Evolutionary conservation across 2,888 invertebrate genomes (phyloP), one percentile per base, ranked within the genome.

Genomic region (Brassicogethes aeneus): DNA sequence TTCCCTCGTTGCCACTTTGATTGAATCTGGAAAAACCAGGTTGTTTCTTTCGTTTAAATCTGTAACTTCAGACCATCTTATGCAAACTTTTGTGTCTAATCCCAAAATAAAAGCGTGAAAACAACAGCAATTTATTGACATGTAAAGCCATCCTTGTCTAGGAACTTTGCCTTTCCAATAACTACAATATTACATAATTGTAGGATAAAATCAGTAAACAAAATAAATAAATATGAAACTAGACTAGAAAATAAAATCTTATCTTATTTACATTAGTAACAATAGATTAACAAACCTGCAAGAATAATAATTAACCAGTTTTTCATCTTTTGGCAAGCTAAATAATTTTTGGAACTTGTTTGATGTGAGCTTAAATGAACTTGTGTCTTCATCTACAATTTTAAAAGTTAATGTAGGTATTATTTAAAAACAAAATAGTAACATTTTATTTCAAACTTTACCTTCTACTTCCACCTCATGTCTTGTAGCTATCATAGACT

Each of bases 51-150:
- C 82, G 40, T 80, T 80, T 15, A 90, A 70, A 55, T 82, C 87
- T 1, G 83, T 84, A 39, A 94, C 85, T 60, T 94, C 93, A 2
- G 86, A 82, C 92, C 93, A 95, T 55, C 91, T 77, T 41, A 96
- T 79, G 51, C 87, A 82, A 36, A 94, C 74, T 57, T 60, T 87
- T 2, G 89, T 90, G 65, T 95, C 92, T 43, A 79, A 82, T 5
- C 95, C 93, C 68, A 97, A 77, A 60, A 97, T 83, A 62, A 89
- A 93, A 1, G 96, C 90, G 67, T 96, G 88, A 70, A 97, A 99
- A 64, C 94, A 94, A 65, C 96, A 77, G 66, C 93, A 91, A 65
- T 94, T 92, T 23, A 97, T 84, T 14, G 95, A 94, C n/a, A 97
- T 76, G 64, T 96, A 99, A 64, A 97, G 74, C 84, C 93, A 92